Conservation (phyloP, 2,888 invertebrate genomes). For the Sphaerophoria taeniata region DNA sequence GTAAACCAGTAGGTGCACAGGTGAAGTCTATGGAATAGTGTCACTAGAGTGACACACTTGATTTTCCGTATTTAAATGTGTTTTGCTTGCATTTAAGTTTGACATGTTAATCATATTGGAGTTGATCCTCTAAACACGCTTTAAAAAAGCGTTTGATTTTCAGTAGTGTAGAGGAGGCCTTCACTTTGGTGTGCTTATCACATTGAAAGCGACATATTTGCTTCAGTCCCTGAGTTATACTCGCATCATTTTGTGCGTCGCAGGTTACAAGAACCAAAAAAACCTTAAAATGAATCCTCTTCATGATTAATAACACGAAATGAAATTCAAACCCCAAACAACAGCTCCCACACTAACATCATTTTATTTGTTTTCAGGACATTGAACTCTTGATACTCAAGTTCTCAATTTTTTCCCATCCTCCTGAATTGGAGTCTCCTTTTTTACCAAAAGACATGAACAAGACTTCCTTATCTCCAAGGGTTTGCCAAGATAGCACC, state of each 20-base stretch:
- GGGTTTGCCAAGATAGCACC: slow-evolving; percentile 21
- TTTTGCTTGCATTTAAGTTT: neutral
- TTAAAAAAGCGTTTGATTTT: too few relatives aligned
- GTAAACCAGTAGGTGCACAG: slow-evolving; percentile 53
- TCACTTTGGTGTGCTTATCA: too few relatives aligned
- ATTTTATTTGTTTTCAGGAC: neutral
- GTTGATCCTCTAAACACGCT: too few relatives aligned
- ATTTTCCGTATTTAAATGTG: neutral
- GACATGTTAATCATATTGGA: slow-evolving; percentile 6
- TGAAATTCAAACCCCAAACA: neutral
- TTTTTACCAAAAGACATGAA: neutral
- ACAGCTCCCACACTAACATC: neutral
- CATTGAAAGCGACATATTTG: too few relatives aligned
- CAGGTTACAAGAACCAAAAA: too few relatives aligned
- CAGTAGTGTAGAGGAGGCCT: too few relatives aligned
- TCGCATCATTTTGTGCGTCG: too few relatives aligned
- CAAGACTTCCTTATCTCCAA: slow-evolving; percentile 1
- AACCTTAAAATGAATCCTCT: neutral
- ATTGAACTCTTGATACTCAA: neutral
- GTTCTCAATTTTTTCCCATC: neutral
- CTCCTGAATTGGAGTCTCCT: neutral
- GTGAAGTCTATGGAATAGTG: slow-evolving; percentile 48
- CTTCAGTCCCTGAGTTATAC: too few relatives aligned
- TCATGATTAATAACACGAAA: neutral
- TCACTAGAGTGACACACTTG: slow-evolving; percentile 57